phyloP scores from a whole-genome alignment of 2,797 vertebrate genomes.

The Anguilla megastoma region DNA sequence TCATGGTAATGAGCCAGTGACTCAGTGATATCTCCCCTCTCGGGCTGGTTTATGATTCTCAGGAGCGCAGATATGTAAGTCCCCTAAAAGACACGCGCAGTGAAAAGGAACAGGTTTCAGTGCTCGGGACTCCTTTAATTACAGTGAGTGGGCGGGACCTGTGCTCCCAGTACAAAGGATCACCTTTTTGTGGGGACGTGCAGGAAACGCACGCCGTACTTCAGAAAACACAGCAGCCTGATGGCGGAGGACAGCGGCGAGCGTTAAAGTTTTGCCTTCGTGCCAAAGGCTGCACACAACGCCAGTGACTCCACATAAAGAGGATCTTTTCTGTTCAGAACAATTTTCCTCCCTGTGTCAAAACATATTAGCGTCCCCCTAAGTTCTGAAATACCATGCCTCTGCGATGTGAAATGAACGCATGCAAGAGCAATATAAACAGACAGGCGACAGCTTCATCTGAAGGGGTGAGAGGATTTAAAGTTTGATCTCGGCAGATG shows the following conservation, averaged over 20 bases:
- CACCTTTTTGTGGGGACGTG: background rate
- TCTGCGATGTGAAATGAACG: slow-evolving; percentile 50
- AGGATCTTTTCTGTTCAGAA: slow-evolving; percentile 47
- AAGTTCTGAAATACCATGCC: slow-evolving; percentile 53
- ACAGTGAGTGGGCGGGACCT: background rate
- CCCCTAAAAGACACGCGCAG: background rate
- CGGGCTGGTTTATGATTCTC: background rate
- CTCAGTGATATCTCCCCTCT: slow-evolving; percentile 13
- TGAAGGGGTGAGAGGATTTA: slow-evolving; percentile 32
- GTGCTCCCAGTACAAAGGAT: background rate
- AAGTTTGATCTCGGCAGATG: slow-evolving; percentile 33
- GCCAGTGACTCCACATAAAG: slow-evolving; percentile 2
- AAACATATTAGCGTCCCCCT: slow-evolving; percentile 52
- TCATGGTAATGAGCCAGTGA: slow-evolving; percentile 17
- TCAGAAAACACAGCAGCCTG: background rate
- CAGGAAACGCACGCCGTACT: background rate
- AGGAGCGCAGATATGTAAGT: background rate
- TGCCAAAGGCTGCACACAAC: slow-evolving; percentile 41
- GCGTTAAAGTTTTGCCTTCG: slow-evolving; percentile 11
- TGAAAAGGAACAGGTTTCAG: background rate
- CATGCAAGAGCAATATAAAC: slow-evolving; percentile 45
- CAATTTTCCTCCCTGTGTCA: slow-evolving; percentile 51
- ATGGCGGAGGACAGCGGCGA: slow-evolving; percentile 48
- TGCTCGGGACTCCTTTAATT: background rate
- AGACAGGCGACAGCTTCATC: slow-evolving; percentile 40